A percentile compares a stretch with the other conserved stretches of the same genome.
phyloP scores from a whole-genome alignment of 2,113 vertebrate genomes.

The Dinomys branickii region DNA sequence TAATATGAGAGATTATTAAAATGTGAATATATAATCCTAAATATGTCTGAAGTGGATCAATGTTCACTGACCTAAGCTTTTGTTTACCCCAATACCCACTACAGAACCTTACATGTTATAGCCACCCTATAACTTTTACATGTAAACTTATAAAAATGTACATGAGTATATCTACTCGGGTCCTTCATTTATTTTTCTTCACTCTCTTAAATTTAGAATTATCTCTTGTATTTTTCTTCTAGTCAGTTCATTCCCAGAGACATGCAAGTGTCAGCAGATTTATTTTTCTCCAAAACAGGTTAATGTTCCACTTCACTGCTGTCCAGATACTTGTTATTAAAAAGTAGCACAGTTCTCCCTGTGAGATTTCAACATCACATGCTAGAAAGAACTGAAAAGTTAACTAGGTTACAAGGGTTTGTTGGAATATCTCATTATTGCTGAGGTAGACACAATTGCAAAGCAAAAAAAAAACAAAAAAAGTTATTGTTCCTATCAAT shows the following conservation, averaged over 20 bases:
- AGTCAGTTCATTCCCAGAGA: constrained; percentile 54
- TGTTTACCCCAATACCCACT: neutral
- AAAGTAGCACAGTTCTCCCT: constrained; percentile 78
- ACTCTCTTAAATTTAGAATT: constrained; percentile 55
- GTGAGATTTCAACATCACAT: constrained; percentile 73
- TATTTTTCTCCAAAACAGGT: constrained; percentile 73
- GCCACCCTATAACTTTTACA: neutral
- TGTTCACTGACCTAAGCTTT: neutral
- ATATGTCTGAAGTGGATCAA: neutral
- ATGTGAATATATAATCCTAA: neutral
- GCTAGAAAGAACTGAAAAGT: constrained; percentile 52
- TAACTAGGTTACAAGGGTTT: constrained; percentile 74
- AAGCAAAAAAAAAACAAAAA: neutral
- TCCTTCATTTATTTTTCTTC: constrained; percentile 17
- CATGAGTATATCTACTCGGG: neutral
- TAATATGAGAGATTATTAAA: neutral
- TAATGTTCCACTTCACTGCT: constrained; percentile 76
- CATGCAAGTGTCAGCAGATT: constrained; percentile 66
- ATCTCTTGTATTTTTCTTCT: constrained; percentile 50
- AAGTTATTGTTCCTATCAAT: neutral
- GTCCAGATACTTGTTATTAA: constrained; percentile 76
- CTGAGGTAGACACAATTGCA: constrained; percentile 44
- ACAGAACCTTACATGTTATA: neutral
- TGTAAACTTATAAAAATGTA: neutral
- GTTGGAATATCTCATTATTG: constrained; percentile 23